These are phyloP conservation scores for Pristis pectinata DNA, from an alignment of 2,797 vertebrate genomes.

Conservation along the genomic window DNA sequence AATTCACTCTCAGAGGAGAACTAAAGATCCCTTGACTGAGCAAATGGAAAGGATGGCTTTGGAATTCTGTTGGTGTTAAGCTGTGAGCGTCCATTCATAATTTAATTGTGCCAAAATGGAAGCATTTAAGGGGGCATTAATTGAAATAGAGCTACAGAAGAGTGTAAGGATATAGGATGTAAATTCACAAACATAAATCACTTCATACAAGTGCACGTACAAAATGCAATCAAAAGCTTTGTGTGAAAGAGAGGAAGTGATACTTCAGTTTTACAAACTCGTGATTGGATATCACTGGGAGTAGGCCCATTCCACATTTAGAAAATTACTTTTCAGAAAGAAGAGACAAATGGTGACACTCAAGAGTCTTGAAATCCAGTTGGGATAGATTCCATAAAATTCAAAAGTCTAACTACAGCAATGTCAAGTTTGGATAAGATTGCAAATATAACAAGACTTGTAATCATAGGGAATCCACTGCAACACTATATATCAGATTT, in stretches of 20 bases:
- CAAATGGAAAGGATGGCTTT: too few relatives aligned
- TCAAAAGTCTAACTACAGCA: too few relatives aligned
- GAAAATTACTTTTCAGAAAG: background rate
- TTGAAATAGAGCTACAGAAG: background rate
- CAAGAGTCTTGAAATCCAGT: background rate
- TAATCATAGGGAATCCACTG: background rate
- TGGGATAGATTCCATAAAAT: background rate
- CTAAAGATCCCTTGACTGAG: too few relatives aligned
- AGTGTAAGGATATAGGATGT: background rate
- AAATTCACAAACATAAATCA: background rate
- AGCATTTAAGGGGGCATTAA: too few relatives aligned
- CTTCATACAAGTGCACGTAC: background rate
- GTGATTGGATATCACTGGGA: background rate
- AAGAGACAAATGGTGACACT: background rate
- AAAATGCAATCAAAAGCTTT: background rate
- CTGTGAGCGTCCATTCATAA: too few relatives aligned
- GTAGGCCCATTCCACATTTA: too few relatives aligned
- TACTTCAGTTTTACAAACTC: background rate
- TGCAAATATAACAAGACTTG: background rate
- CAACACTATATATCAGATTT: background rate
- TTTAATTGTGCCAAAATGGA: too few relatives aligned
- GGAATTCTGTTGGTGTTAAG: too few relatives aligned
- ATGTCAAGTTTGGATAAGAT: background rate
- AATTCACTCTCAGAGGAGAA: too few relatives aligned
- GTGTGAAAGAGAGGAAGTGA: too few relatives aligned